Evolutionary conservation across 1,140 invertebrate genomes (phyloP).

Genomic region (Calosoma granatense): DNA sequence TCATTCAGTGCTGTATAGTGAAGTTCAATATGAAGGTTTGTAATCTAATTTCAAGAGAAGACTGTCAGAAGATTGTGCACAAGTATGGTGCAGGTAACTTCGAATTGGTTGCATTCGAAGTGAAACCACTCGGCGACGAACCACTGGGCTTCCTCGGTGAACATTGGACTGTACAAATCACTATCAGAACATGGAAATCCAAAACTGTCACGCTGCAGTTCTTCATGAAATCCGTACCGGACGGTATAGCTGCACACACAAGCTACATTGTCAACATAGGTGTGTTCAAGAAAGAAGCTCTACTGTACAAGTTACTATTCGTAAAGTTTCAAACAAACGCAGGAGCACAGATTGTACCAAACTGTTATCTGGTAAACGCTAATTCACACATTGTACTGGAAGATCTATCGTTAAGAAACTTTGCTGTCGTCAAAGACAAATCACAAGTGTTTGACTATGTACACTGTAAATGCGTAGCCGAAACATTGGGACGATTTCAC

Average conservation of each 20-base stretch:
- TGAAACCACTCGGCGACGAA: conserved; percentile 10
- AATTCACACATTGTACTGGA: conserved; percentile 26
- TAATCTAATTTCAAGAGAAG: neutral
- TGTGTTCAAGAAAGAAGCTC: conserved; percentile 32
- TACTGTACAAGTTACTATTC: conserved; percentile 27
- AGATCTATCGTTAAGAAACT: conserved; percentile 23
- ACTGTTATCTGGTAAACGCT: conserved; percentile 22
- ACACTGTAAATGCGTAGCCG: conserved; percentile 20
- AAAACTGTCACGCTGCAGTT: conserved; percentile 18
- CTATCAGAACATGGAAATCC: conserved; percentile 11
- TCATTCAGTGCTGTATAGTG: too few species aligned
- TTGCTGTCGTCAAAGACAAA: conserved; percentile 18
- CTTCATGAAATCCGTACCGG: conserved; percentile 35
- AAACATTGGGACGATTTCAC: conserved; percentile 24
- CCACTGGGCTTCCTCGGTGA: conserved; percentile 19
- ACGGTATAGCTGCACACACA: conserved; percentile 23
- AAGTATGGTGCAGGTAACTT: neutral
- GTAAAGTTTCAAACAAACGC: conserved; percentile 23
- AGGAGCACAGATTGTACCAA: conserved; percentile 19
- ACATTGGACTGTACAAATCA: conserved; percentile 15
- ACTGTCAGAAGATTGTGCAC: neutral
- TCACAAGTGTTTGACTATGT: conserved; percentile 21
- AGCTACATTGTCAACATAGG: conserved; percentile 29
- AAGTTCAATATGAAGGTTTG: neutral
- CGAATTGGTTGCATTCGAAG: conserved; percentile 10